Conservation (phyloP, 2,797 vertebrate species). For the Urocyon cinereoargenteus region DNA sequence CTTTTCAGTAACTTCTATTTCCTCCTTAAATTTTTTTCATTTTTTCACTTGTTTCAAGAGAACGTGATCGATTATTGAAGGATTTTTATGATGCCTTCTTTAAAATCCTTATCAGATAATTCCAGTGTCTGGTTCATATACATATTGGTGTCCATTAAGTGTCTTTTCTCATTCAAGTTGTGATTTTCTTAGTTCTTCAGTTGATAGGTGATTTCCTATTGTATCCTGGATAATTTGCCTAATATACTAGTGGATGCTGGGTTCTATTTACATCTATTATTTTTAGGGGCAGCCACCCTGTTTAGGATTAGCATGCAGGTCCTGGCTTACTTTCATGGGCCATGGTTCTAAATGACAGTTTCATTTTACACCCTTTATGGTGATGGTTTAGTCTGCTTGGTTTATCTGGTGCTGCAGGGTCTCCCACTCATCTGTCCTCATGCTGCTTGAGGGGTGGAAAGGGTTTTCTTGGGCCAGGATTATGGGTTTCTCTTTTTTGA, state of each 20-base stretch:
- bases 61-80: neutral
- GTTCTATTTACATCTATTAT: neutral
- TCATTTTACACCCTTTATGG: neutral
- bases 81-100: constrained; percentile 8
- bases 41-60: constrained; percentile 23
- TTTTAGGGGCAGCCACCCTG: neutral
- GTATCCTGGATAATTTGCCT: neutral
- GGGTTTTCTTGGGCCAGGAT: neutral
- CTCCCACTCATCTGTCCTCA: neutral
- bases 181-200: neutral
- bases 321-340: neutral
- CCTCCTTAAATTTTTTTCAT: neutral
- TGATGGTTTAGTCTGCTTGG: neutral
- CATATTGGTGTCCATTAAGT: neutral
- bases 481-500: neutral
- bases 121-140: neutral
- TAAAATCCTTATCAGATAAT: neutral
- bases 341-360: neutral
- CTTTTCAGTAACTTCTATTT: neutral
- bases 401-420: neutral
- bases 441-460: neutral
- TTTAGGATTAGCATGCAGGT: neutral
- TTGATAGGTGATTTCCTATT: neutral
- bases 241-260: neutral
- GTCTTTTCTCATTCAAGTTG: neutral